phyloP scores from a whole-genome alignment of 2,797 vertebrate genomes.

The Rhodeus uyekii region DNA sequence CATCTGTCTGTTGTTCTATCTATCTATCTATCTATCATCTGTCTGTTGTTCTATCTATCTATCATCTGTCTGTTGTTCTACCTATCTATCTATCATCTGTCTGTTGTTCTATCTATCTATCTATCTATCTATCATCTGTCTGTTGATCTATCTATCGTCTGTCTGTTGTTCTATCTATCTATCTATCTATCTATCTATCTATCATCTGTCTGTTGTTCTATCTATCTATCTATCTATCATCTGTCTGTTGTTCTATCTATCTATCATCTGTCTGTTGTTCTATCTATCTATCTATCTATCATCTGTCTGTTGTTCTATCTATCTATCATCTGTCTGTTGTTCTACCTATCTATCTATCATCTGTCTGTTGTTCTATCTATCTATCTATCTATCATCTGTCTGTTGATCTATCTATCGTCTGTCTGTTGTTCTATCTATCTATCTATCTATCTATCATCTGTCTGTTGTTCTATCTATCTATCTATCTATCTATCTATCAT shows the following conservation, averaged over 20 bases:
- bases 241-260: too few relatives aligned
- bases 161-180: not conserved
- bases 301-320: not conserved
- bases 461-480: not conserved
- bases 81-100: not conserved
- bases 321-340: not conserved
- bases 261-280: not conserved
- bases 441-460: not conserved
- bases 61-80: not conserved
- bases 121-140: not conserved
- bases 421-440: not conserved
- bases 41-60: not conserved
- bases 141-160: not conserved
- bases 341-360: not conserved
- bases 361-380: not conserved
- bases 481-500: not conserved
- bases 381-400: not conserved
- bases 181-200: not conserved
- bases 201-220: not conserved
- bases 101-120: not conserved
- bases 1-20: not conserved
- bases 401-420: not conserved
- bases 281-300: not conserved
- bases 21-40: not conserved
- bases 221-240: not conserved